Conservation (phyloP, 2,888 invertebrate species). For the Agrochola litura region DNA sequence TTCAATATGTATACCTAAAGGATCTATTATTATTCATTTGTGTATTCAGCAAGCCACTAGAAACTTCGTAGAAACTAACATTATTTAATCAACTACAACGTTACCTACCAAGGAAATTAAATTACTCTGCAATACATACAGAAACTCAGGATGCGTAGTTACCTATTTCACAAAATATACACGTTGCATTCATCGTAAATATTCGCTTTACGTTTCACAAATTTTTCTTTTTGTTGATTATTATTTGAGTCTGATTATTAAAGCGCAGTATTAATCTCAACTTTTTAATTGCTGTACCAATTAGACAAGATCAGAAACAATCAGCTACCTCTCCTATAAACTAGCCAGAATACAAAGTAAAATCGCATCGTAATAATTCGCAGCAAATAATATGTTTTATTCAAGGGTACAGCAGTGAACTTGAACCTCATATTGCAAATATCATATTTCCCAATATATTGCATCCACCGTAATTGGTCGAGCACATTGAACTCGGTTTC, state of each 20-base stretch:
- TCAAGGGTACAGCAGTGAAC: too few species aligned
- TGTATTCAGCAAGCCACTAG: neutral
- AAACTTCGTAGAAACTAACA: neutral
- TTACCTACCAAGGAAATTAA: neutral
- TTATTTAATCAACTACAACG: neutral
- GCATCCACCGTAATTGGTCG: neutral
- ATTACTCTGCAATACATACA: neutral
- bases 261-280: neutral
- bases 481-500: neutral
- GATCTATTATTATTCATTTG: too few species aligned
- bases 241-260: neutral
- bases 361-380: too few species aligned
- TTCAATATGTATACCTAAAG: too few species aligned
- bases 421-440: too few species aligned
- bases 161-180: too few species aligned
- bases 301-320: too few species aligned
- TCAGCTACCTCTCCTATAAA: too few species aligned
- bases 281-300: too few species aligned
- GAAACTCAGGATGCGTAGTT: neutral
- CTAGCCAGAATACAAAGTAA: too few species aligned
- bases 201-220: neutral
- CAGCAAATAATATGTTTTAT: too few species aligned
- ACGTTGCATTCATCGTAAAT: neutral
- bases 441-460: neutral
- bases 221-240: neutral